Percentiles rank a stretch among this genome's conserved stretches.
phyloP scores from a whole-genome alignment of 2,797 vertebrate genomes.

The Serranus cabrilla region DNA sequence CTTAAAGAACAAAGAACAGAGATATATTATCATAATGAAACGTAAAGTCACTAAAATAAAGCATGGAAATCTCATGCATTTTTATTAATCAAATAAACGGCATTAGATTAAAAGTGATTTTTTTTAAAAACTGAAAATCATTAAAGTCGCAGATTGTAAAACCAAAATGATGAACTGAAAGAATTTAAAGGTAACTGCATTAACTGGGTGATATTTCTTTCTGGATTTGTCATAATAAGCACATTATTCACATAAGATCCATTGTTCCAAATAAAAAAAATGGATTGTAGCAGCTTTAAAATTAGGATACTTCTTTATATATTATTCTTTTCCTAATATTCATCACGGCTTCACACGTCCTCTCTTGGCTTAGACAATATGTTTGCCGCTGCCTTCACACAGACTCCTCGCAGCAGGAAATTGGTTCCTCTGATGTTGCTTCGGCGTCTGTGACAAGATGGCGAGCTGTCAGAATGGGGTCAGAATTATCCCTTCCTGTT shows the following conservation, averaged over 20 bases:
- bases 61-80: background rate
- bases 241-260: background rate
- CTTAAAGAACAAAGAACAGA: background rate
- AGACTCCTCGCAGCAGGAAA: slow-evolving; percentile 42
- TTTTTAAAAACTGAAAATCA: no score
- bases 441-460: slow-evolving; percentile 55
- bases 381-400: slow-evolving; percentile 35
- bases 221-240: background rate
- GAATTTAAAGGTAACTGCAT: background rate
- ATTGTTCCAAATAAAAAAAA: slow-evolving; percentile 6
- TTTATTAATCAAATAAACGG: slow-evolving; percentile 10
- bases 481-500: slow-evolving; percentile 53
- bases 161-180: background rate
- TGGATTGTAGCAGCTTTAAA: slow-evolving; percentile 16
- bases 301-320: background rate
- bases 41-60: background rate
- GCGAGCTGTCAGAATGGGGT: slow-evolving; percentile 66
- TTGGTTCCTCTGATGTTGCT: slow-evolving; percentile 56
- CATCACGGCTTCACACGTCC: background rate
- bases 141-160: no score
- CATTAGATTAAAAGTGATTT: no score
- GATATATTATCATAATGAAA: background rate
- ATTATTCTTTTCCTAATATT: slow-evolving; percentile 6
- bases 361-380: slow-evolving; percentile 27
- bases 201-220: background rate